Conservation (phyloP, 2,113 vertebrate genomes). For the Coreoperca whiteheadi region DNA sequence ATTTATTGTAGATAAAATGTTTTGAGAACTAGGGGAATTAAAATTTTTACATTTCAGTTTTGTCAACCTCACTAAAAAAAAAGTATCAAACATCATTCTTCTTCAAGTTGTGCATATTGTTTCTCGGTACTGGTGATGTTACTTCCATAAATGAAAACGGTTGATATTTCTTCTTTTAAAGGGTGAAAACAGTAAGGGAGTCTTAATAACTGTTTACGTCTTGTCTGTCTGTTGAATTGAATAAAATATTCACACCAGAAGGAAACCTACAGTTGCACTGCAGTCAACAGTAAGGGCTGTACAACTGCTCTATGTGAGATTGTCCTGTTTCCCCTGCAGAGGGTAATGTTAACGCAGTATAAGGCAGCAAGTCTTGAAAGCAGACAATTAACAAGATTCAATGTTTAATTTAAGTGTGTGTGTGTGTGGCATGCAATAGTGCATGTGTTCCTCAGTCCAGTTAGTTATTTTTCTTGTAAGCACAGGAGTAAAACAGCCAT, state of each 20-base stretch:
- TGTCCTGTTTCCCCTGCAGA: constrained; percentile 2
- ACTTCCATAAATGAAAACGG: neutral
- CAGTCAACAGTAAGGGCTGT: neutral
- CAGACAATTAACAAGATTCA: neutral
- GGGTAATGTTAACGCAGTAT: neutral
- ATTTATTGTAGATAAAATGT: neutral
- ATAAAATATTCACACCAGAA: neutral
- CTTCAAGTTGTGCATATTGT: neutral
- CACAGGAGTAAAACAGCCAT: neutral
- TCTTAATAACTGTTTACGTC: neutral
- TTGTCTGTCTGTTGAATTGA: neutral
- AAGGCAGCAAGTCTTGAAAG: neutral
- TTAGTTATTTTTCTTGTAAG: no score
- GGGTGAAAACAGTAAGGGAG: neutral
- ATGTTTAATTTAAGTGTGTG: neutral
- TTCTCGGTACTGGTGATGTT: neutral
- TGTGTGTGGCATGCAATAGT: neutral
- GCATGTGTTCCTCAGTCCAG: neutral
- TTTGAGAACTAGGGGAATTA: neutral
- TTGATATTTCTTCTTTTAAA: neutral
- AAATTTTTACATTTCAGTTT: neutral
- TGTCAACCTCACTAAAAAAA: constrained; percentile 3
- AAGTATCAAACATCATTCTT: constrained; percentile 14
- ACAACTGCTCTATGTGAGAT: neutral
- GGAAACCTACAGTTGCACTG: neutral